Evolutionary conservation across 2,888 invertebrate species (phyloP).

Genomic region (Lumbricus terrestris): DNA sequence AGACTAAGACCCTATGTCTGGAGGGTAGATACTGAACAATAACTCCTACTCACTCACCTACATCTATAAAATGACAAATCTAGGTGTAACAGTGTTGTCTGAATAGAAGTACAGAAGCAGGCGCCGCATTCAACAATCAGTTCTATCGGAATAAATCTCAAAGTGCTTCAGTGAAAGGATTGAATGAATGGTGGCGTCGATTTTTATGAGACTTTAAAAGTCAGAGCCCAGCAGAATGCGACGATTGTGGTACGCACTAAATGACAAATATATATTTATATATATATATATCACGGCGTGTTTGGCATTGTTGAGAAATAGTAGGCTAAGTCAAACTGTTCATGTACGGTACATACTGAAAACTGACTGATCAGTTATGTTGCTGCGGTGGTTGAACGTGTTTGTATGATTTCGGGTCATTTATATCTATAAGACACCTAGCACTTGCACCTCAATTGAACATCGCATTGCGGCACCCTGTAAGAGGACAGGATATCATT

Average conservation of each 20-base stretch:
- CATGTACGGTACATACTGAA: not conserved
- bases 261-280: no score
- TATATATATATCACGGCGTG: not conserved
- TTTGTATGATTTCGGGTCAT: not conserved
- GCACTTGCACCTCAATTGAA: not conserved
- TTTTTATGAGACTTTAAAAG: not conserved
- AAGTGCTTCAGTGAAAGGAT: not conserved
- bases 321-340: not conserved
- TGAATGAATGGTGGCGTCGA: not conserved
- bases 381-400: no score
- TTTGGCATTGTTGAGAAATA: not conserved
- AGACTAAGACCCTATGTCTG: no score
- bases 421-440: no score
- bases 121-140: not conserved
- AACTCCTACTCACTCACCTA: not conserved
- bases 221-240: not conserved
- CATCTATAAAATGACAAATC: not conserved
- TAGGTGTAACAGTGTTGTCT: not conserved
- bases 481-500: not conserved
- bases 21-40: not conserved
- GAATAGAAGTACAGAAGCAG: not conserved
- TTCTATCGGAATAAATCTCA: not conserved
- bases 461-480: no score
- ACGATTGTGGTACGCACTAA: not conserved
- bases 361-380: no score